A percentile compares a stretch with the other conserved stretches of the same genome.
Conservation (phyloP, 2,888 invertebrate genomes). For the Palloptera scutellata region DNA sequence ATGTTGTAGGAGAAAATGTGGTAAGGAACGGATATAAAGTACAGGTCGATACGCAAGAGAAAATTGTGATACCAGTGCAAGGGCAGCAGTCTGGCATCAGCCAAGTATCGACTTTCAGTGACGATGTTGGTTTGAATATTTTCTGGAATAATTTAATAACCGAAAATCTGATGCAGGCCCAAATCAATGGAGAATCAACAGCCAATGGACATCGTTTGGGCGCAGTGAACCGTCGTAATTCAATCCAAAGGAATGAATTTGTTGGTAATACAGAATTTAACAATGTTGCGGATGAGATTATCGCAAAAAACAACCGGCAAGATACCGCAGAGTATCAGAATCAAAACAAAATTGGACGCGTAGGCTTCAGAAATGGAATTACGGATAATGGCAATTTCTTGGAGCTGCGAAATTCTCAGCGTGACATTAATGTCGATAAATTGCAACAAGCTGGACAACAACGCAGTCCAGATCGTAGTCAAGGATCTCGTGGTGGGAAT, state of each 20-base stretch:
- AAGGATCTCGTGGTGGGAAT: too few relatives aligned
- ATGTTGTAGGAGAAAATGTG: neutral
- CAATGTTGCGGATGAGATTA: too few relatives aligned
- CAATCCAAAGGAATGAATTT: neutral
- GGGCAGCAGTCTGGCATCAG: neutral
- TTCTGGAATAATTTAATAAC: constrained; percentile 47
- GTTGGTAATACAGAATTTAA: neutral
- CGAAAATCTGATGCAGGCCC: constrained; percentile 35
- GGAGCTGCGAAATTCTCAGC: too few relatives aligned
- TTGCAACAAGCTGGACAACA: too few relatives aligned
- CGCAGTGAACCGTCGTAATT: neutral
- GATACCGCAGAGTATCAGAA: too few relatives aligned
- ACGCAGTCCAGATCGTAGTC: too few relatives aligned
- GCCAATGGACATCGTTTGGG: neutral
- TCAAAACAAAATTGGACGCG: too few relatives aligned
- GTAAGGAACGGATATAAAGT: neutral
- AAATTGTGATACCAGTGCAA: constrained; percentile 31
- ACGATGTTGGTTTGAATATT: constrained; percentile 45
- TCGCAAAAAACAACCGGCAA: too few relatives aligned
- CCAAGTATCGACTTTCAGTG: constrained; percentile 31
- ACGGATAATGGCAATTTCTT: too few relatives aligned
- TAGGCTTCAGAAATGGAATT: too few relatives aligned
- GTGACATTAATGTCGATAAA: too few relatives aligned
- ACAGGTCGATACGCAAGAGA: constrained; percentile 10
- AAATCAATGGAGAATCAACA: neutral